Evolutionary conservation across 2,113 vertebrate species (phyloP), one percentile per base, ranked within the genome.

Genomic region (Verasper variegatus): DNA sequence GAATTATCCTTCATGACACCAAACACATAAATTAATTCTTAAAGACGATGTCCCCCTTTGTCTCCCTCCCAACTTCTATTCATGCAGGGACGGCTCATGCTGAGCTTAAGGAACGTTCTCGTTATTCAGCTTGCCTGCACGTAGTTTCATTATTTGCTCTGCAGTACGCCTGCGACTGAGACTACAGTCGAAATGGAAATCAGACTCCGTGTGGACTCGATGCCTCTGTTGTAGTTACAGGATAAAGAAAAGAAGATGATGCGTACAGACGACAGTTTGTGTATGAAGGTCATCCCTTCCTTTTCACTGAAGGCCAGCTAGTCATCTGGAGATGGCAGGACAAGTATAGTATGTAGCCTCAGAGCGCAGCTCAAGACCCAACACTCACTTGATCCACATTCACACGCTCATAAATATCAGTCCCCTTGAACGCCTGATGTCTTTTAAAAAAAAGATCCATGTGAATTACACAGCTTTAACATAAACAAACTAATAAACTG

Each of bases 11-110:
- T 82, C 52, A 21, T 54, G 45, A 47, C 10, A 62, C 68, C 5
- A 80, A 78, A 74, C 17, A 21, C 27, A 65, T 5, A 10, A 14
- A 65, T 71, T 35, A 80, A 64, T 69, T 73, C 27, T 68, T 76
- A 23, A 76, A 81, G n/a, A 74, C 18, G 63, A 66, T 7, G 63
- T 26, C 23, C 42, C 21, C 62, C 23, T 10, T 21, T 21, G 0
- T 21, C 20, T 7, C 17, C 17, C 21, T 12, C 55, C 21, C 1
- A 58, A 35, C 40, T 42, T 78, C 63, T 56, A 57, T 62, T 69
- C 26, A 37, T 58, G 45, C 51, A 47, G 67, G 49, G 37, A 27
- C 5, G 6, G 15, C 60, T 35, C 55, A 6, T 66, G 62, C 72
- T 42, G 75, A 80, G 42, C 40, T 40, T 12, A 47, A 24, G 67